Conservation (phyloP, 92 coral and sea anemone species). For the Palythoa grandis region DNA sequence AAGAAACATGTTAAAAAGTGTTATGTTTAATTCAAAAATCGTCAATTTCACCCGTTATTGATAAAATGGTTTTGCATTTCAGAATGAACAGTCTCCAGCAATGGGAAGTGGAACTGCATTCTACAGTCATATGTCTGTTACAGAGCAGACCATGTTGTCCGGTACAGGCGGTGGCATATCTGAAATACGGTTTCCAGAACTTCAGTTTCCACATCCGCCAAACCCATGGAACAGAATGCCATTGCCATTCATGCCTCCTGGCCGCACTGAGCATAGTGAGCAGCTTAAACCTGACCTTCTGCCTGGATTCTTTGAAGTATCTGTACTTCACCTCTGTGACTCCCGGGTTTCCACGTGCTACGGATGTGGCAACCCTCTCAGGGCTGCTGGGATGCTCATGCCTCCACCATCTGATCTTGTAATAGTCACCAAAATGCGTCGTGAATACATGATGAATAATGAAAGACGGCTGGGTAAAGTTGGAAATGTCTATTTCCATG, state of each 20-base stretch:
- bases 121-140: not conserved
- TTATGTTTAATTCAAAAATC: too few relatives aligned
- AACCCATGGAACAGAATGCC: not conserved
- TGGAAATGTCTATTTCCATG: constrained; percentile 16
- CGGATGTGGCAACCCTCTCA: constrained; percentile 6
- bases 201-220: constrained; percentile 1
- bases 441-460: not conserved
- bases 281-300: not conserved
- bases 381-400: not conserved
- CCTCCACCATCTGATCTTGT: not conserved
- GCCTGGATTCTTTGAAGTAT: not conserved
- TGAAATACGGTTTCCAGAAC: not conserved
- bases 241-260: not conserved
- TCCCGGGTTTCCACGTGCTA: not conserved
- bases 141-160: not conserved
- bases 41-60: not conserved
- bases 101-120: not conserved
- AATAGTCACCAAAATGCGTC: constrained; percentile 12
- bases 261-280: constrained; percentile 1
- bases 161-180: constrained; percentile 1
- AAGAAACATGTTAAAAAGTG: not conserved
- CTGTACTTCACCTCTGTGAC: not conserved
- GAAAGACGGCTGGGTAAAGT: not conserved
- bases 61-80: constrained; percentile 3
- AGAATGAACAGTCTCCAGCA: not conserved